phyloP scores from a whole-genome alignment of 1,140 invertebrate genomes.

The Dermatophagoides farinae region DNA sequence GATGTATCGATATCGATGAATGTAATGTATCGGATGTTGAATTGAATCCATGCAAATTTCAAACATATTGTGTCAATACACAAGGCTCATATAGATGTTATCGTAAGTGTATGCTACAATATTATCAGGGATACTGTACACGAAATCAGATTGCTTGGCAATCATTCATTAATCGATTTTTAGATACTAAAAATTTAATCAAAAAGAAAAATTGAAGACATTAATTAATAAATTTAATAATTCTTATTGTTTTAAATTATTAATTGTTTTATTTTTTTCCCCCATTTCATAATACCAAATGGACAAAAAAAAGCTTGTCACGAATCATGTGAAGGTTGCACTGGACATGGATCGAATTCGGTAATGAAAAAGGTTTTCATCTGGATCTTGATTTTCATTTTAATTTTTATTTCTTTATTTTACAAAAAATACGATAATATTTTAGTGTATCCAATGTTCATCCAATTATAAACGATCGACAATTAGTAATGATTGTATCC shows the following conservation, averaged over 20 bases:
- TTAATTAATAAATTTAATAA: too few relatives aligned
- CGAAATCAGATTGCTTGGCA: neutral
- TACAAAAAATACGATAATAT: too few relatives aligned
- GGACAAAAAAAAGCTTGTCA: neutral
- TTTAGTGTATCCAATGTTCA: too few relatives aligned
- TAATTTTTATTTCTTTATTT: too few relatives aligned
- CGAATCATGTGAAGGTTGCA: neutral
- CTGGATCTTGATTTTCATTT: too few relatives aligned
- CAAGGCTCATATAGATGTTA: conserved; percentile 66
- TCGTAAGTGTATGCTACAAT: conserved; percentile 18
- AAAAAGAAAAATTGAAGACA: neutral
- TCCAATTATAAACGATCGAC: neutral
- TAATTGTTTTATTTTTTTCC: too few relatives aligned
- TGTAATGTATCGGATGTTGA: conserved; percentile 38
- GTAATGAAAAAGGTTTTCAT: neutral
- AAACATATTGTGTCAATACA: conserved; percentile 78
- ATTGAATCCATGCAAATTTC: conserved; percentile 37
- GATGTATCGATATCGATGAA: conserved; percentile 79
- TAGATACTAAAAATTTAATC: neutral
- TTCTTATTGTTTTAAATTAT: too few relatives aligned
- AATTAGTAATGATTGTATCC: neutral
- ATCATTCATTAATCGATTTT: neutral
- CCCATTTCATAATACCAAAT: neutral
- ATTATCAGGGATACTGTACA: neutral
- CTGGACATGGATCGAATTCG: neutral